Percentiles rank a stretch among this genome's conserved stretches.
Conservation (phyloP, 2,888 invertebrate species). For the Sphaerophoria rueppellii region DNA sequence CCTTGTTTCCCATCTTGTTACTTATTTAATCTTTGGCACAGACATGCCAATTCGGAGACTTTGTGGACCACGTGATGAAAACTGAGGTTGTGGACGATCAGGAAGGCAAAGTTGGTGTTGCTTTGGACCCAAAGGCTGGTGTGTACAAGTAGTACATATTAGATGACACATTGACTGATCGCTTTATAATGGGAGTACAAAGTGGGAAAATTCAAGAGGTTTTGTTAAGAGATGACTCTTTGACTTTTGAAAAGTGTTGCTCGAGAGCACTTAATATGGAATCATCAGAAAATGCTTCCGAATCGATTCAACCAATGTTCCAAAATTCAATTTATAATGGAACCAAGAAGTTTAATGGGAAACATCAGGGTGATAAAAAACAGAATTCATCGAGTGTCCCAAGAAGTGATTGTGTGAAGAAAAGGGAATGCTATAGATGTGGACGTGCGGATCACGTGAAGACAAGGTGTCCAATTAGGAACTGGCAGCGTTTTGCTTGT, state of each 20-base stretch:
- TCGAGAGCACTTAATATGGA: constrained; percentile 32
- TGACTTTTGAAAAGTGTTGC: constrained; percentile 3
- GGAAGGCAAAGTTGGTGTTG: too few relatives aligned
- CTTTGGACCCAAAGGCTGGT: neutral
- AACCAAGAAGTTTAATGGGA: too few relatives aligned
- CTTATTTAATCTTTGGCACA: constrained; percentile 40
- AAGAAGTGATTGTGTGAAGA: neutral
- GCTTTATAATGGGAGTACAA: constrained; percentile 72
- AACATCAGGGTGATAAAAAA: too few relatives aligned
- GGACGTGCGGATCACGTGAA: neutral
- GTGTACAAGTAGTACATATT: constrained; percentile 31
- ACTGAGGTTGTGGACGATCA: constrained; percentile 5
- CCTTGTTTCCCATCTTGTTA: too few relatives aligned
- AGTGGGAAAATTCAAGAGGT: constrained; percentile 12
- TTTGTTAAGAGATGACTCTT: constrained; percentile 1
- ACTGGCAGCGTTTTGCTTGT: constrained; percentile 10
- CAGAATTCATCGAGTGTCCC: too few relatives aligned
- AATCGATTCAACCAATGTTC: constrained; percentile 7
- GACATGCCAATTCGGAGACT: constrained; percentile 13
- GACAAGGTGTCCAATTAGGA: neutral
- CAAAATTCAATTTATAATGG: too few relatives aligned
- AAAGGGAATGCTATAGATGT: constrained; percentile 1
- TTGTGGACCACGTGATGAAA: neutral
- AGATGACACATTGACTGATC: constrained; percentile 30
- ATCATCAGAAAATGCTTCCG: constrained; percentile 1